Evolutionary conservation across 2,888 invertebrate genomes (phyloP), one percentile per base, ranked within the genome.

Genomic region (Ochropleura leucogaster): DNA sequence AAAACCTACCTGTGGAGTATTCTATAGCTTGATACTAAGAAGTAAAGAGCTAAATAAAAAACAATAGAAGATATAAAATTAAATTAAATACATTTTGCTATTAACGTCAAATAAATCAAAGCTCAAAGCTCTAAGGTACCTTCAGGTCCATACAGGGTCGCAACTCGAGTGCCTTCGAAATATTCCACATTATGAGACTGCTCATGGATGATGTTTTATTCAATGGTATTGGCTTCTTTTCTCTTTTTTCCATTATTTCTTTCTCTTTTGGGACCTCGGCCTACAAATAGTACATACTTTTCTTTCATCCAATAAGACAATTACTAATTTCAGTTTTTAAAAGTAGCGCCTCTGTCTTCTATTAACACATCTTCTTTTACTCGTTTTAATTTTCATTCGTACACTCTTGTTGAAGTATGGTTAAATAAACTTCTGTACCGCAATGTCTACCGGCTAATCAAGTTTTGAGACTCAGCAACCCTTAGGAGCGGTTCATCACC

Each of bases 151-250:
- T 86, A 16, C 60, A 16, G 8, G 95, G 94, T 77, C 93, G 93
- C 7, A 85, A 89, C 82, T 95, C 93, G 49, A 94, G 68, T 5
- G 92, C 95, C 88, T 95, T 96, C 4, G 93, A 88, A 79, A 96
- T 88, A 78, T 96, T 96, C 96, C 96, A 96, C 77, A 90, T 69
- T 72, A 96, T 92, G 44, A 95, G 89, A 71, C 92, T 89, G 57
- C 87, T 87, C 89, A 96, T 91, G 18, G 96, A 95, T 10, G 90
- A 89, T 53, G 82, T 68, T 72, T 83, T 77, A 12, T 42, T 49
- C 40, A 64, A 14, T 18, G 72, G 42, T 0, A 16, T 68, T 44
- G 12, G 1, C 12, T 74, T 12, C 18, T 20, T 70, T 47, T 60
- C 10, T 51, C 20, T n/a, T 42, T 10, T 30, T n/a, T 69, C 20